phyloP scores from a whole-genome alignment of 2,888 invertebrate species.

The Hyppa rectilinea region DNA sequence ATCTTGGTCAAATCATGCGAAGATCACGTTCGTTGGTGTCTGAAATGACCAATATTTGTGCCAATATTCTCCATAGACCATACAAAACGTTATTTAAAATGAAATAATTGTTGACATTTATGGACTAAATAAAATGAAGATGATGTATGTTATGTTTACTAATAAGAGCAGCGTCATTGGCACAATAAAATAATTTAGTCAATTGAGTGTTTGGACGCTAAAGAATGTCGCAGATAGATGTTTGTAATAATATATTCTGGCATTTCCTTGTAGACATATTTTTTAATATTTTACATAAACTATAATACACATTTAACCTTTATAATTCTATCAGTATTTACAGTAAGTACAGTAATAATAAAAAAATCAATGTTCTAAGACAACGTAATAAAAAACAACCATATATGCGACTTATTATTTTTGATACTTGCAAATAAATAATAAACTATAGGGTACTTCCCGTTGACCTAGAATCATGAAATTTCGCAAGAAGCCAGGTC shows the following conservation, averaged over 20 bases:
- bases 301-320: not conserved
- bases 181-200: conserved; percentile 45
- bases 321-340: not conserved
- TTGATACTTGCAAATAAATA: too few species aligned
- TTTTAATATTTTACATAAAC: not conserved
- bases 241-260: not conserved
- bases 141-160: conserved; percentile 35
- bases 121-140: conserved; percentile 10
- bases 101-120: conserved; percentile 38
- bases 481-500: too few species aligned
- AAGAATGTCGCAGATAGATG: conserved; percentile 23
- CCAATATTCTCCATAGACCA: not conserved
- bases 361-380: too few species aligned
- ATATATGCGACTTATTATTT: too few species aligned
- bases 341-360: not conserved
- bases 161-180: conserved; percentile 26
- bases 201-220: conserved; percentile 24
- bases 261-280: not conserved
- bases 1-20: too few species aligned
- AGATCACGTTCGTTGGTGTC: too few species aligned
- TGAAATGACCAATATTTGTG: too few species aligned
- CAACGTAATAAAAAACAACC: too few species aligned
- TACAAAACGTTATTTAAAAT: conserved; percentile 16
- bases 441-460: too few species aligned
- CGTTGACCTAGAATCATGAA: too few species aligned